phyloP scores from a whole-genome alignment of 1,140 invertebrate genomes.

The Pristionchus pacificus region DNA sequence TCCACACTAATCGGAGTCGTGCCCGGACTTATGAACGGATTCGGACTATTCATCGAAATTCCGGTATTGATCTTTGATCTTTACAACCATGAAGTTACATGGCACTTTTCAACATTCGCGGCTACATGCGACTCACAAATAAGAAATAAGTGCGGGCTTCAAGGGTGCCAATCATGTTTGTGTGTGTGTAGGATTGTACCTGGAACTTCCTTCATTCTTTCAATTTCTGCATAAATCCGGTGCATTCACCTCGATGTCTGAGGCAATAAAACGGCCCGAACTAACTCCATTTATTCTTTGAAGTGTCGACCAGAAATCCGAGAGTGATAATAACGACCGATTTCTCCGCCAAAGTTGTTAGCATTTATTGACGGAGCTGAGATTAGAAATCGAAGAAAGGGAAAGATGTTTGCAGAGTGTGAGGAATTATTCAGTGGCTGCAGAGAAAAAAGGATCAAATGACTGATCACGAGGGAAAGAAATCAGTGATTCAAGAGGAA shows the following conservation, averaged over 20 bases:
- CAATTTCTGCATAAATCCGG: neutral
- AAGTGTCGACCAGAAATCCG: too few species aligned
- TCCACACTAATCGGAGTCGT: conserved; percentile 20
- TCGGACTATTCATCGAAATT: conserved; percentile 4
- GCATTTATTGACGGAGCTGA: neutral
- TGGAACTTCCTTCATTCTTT: neutral
- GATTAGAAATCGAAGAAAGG: neutral
- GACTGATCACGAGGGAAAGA: too few species aligned
- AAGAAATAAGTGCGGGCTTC: neutral
- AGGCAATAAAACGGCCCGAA: too few species aligned
- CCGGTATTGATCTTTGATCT: conserved; percentile 2
- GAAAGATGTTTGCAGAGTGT: neutral
- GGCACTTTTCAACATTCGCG: neutral
- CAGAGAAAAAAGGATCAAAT: neutral
- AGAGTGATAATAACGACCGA: too few species aligned
- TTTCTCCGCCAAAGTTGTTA: too few species aligned
- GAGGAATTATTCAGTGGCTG: neutral
- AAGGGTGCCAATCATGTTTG: neutral
- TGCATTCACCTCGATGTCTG: too few species aligned
- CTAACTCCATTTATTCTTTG: too few species aligned
- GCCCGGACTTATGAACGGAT: conserved; percentile 11
- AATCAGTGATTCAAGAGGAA: too few species aligned
- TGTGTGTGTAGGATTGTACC: neutral
- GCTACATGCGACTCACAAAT: neutral
- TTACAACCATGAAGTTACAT: neutral